A percentile compares a stretch with the other conserved stretches of the same genome.
Conservation (phyloP, 2,888 invertebrate genomes). For the Tineola bisselliella region DNA sequence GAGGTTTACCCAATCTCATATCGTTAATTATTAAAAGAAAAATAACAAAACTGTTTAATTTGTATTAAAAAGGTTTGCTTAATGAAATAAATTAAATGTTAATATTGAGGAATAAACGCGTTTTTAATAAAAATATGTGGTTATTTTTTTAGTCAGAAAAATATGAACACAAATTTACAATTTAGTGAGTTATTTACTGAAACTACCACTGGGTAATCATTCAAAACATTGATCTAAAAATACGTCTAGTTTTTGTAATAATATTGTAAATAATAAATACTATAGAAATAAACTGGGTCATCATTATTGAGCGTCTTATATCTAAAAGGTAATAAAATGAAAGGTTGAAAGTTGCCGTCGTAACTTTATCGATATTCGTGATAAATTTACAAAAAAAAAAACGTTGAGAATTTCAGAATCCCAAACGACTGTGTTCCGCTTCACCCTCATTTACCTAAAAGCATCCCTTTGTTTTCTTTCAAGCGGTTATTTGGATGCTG, state of each 20-base stretch:
- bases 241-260: not conserved
- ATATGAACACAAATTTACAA: no score
- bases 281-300: not conserved
- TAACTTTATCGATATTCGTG: conserved; percentile 3
- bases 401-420: conserved; percentile 2
- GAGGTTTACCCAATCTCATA: not conserved
- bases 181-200: no score
- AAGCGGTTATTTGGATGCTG: conserved; percentile 10
- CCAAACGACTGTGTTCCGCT: not conserved
- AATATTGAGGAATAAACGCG: no score
- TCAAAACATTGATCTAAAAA: no score
- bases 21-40: not conserved
- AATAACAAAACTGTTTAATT: not conserved
- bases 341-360: not conserved
- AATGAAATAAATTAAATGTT: not conserved
- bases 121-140: no score
- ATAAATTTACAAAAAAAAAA: conserved; percentile 8
- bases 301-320: not conserved
- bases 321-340: not conserved
- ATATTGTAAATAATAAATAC: not conserved
- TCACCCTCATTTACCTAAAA: conserved; percentile 12
- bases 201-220: no score
- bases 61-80: not conserved
- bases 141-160: no score
- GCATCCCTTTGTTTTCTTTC: conserved; percentile 11